These are phyloP conservation scores for Hydractinia echinata DNA, from an alignment of 30 jellyfish, hydroid and myxozoan genomes.

Conservation along the genomic window DNA sequence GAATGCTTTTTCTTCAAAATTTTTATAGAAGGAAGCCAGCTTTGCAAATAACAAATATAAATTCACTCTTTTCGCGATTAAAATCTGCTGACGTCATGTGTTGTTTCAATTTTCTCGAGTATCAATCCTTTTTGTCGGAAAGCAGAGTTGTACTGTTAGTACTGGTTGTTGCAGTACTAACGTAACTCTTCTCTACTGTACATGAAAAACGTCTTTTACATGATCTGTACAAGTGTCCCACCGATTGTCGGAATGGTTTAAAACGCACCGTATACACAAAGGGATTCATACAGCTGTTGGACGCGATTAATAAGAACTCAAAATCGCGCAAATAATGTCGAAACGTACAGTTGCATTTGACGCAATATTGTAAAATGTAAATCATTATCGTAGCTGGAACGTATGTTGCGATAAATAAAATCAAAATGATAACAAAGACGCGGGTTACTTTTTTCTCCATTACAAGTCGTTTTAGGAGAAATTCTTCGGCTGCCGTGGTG, in stretches of 20 bases:
- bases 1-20: too few relatives aligned
- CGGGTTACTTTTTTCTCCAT: slow-evolving; percentile 71
- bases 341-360: slow-evolving; percentile 46
- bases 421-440: slow-evolving; percentile 55
- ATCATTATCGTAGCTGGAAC: slow-evolving; percentile 69
- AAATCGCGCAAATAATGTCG: slow-evolving; percentile 74
- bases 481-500: background rate
- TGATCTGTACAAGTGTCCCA: background rate
- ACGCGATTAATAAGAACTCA: slow-evolving; percentile 55
- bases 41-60: too few relatives aligned
- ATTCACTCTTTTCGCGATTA: too few relatives aligned
- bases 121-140: too few relatives aligned
- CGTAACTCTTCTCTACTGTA: too few relatives aligned
- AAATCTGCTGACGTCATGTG: too few relatives aligned
- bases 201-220: background rate
- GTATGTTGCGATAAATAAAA: slow-evolving; percentile 50
- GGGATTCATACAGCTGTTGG: slow-evolving; percentile 81
- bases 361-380: slow-evolving; percentile 63
- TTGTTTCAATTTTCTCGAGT: too few relatives aligned
- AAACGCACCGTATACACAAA: slow-evolving; percentile 60
- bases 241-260: slow-evolving; percentile 25
- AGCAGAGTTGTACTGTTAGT: too few relatives aligned
- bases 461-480: slow-evolving; percentile 35
- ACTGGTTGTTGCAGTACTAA: too few relatives aligned
- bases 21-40: too few relatives aligned